Percentiles rank a stretch among this genome's conserved stretches.
Conservation (phyloP, 2,888 invertebrate species). For the Fragum fragum region DNA sequence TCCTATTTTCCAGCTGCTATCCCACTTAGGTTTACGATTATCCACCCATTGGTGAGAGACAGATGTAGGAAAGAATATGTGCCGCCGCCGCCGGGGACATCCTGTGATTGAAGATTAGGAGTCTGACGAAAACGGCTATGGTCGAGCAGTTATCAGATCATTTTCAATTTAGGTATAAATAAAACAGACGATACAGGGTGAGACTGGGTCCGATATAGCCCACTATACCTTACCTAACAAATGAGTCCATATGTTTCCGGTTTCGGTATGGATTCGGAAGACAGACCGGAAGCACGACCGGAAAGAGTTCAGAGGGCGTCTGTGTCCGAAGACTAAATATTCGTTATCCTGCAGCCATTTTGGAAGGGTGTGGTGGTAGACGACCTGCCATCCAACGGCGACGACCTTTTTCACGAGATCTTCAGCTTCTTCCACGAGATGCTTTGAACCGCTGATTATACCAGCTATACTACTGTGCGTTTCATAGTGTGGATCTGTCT, state of each 20-base stretch:
- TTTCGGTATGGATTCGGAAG: slow-evolving; percentile 99
- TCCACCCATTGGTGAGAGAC: too few species aligned
- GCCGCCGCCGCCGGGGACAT: too few species aligned
- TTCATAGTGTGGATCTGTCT: neutral
- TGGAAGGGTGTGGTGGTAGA: slow-evolving; percentile 94
- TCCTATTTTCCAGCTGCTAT: too few species aligned
- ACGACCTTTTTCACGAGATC: slow-evolving; percentile 92
- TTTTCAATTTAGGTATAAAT: too few species aligned
- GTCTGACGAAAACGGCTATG: too few species aligned
- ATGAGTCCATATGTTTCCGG: slow-evolving; percentile 99
- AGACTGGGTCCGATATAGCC: too few species aligned
- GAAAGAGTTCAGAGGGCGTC: slow-evolving; percentile 98
- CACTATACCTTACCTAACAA: slow-evolving; percentile 92
- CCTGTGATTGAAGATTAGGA: too few species aligned
- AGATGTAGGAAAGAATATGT: too few species aligned
- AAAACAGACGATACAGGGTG: too few species aligned
- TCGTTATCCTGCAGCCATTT: slow-evolving; percentile 99
- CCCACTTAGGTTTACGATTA: too few species aligned
- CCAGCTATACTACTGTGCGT: slow-evolving; percentile 16
- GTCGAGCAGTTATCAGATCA: too few species aligned
- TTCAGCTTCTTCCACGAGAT: slow-evolving; percentile 96
- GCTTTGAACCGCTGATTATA: slow-evolving; percentile 72
- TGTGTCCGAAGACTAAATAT: slow-evolving; percentile 97
- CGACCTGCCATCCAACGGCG: slow-evolving; percentile 89
- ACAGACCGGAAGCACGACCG: slow-evolving; percentile 99